phyloP scores from a whole-genome alignment of 2,888 invertebrate species.

The Hermodice carunculata region DNA sequence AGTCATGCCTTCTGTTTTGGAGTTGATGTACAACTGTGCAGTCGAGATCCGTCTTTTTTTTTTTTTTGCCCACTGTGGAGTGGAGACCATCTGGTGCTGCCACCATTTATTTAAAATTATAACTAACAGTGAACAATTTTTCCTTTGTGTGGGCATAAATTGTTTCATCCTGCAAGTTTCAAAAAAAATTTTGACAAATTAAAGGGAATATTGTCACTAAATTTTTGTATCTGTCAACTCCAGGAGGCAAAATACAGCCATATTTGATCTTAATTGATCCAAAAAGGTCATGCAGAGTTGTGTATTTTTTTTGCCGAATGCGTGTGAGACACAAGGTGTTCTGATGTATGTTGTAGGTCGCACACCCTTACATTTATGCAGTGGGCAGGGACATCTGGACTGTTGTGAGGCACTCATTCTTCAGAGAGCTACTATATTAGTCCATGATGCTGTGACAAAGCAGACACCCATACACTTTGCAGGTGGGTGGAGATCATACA shows the following conservation, averaged over 20 bases:
- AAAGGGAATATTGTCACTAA: no score
- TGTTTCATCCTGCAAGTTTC: no score
- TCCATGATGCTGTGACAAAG: conserved; percentile 71
- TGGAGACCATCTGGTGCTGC: background rate
- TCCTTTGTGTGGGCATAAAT: no score
- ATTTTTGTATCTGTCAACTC: no score
- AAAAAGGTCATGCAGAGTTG: no score
- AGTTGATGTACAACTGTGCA: background rate
- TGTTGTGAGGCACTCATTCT: conserved; percentile 74
- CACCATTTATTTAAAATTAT: background rate
- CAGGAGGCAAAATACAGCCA: no score
- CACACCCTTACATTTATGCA: conserved; percentile 76
- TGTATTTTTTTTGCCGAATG: no score
- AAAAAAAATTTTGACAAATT: no score
- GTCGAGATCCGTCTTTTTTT: background rate
- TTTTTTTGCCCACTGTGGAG: background rate
- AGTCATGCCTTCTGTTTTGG: no score
- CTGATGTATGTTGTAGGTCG: conserved; percentile 51
- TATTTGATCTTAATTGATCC: no score
- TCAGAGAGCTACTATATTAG: conserved; percentile 74
- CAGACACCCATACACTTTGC: conserved; percentile 75
- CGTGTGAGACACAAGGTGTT: no score
- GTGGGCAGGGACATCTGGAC: conserved; percentile 74
- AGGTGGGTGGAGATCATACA: conserved; percentile 49
- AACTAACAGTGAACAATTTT: no score